phyloP scores from a whole-genome alignment of 2,888 invertebrate species.

The Dioctria rufipes region DNA sequence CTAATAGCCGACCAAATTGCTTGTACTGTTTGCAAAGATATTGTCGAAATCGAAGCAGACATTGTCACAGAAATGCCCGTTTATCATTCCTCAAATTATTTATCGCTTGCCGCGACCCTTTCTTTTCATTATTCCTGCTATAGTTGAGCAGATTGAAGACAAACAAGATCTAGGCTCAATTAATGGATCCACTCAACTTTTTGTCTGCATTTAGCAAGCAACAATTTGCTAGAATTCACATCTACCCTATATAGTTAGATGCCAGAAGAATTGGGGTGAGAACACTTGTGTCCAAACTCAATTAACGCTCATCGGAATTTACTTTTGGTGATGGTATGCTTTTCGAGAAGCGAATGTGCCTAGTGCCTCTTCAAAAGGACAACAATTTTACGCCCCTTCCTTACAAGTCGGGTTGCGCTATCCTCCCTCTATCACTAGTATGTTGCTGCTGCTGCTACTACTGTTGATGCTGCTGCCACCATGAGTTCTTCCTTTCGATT shows the following conservation, averaged over 20 bases:
- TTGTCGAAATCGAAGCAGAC: neutral
- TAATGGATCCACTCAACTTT: constrained; percentile 33
- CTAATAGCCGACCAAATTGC: constrained; percentile 55
- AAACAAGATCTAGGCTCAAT: constrained; percentile 35
- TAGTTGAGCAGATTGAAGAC: constrained; percentile 47
- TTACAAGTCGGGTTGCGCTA: neutral
- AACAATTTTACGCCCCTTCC: constrained; percentile 35
- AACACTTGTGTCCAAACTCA: constrained; percentile 36
- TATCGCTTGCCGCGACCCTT: neutral
- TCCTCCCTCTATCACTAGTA: neutral
- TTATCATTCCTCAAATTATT: constrained; percentile 30
- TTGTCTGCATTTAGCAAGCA: constrained; percentile 11
- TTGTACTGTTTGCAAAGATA: constrained; percentile 51
- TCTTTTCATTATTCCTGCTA: neutral
- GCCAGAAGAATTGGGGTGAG: neutral
- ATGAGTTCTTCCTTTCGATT: constrained; percentile 24
- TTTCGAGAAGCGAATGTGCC: neutral
- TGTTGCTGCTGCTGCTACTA: too few relatives aligned
- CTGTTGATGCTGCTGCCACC: too few relatives aligned
- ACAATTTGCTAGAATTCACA: constrained; percentile 7
- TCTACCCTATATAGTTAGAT: neutral
- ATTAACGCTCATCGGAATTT: constrained; percentile 47
- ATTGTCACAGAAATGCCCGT: constrained; percentile 10
- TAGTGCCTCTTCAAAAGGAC: constrained; percentile 21
- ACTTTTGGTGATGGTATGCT: constrained; percentile 31